These are phyloP conservation scores for Typhlomys cinereus DNA, from an alignment of 2,113 vertebrate genomes.

Conservation along the genomic window DNA sequence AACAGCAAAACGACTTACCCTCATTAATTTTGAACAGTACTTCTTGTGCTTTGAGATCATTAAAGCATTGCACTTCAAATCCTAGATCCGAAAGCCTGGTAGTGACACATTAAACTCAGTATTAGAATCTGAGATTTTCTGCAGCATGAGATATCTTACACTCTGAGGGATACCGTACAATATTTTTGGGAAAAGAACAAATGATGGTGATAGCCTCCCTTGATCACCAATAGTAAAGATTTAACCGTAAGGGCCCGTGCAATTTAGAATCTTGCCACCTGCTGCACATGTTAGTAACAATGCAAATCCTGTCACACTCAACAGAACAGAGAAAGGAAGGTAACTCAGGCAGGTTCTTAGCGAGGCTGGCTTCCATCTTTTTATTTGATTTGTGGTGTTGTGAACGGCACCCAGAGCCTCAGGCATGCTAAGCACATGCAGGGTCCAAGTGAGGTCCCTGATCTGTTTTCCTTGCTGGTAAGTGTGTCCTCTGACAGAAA, in stretches of 20 bases:
- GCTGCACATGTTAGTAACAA: background rate
- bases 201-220: background rate
- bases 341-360: background rate
- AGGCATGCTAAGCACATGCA: background rate
- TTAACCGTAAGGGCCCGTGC: background rate
- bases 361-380: background rate
- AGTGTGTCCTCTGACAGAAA: too few species aligned
- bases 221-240: background rate
- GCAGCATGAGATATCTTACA: background rate
- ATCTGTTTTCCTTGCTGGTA: background rate
- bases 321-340: background rate
- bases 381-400: background rate
- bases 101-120: background rate
- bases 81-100: slow-evolving; percentile 88
- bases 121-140: background rate
- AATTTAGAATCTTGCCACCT: background rate
- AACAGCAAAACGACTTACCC: slow-evolving; percentile 83
- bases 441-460: background rate
- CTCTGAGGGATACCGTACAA: background rate
- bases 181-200: background rate
- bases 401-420: background rate
- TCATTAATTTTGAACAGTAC: slow-evolving; percentile 84
- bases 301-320: background rate
- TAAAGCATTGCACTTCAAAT: slow-evolving; percentile 90
- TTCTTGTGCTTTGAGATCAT: slow-evolving; percentile 86